These are phyloP conservation scores for Tragelaphus oryx DNA, from an alignment of 2,797 vertebrate species.

Conservation along the genomic window DNA sequence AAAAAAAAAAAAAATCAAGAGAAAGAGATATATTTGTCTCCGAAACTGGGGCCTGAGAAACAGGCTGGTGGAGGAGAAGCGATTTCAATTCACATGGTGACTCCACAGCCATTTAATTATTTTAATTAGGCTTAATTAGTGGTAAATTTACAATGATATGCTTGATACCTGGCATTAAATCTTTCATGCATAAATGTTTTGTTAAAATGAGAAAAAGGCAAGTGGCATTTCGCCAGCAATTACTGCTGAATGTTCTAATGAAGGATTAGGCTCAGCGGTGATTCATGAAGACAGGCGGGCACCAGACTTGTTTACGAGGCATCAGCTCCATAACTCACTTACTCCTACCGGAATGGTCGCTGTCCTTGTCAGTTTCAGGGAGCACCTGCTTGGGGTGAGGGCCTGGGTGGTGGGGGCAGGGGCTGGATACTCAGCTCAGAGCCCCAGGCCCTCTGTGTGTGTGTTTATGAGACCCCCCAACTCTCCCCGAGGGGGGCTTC, in stretches of 20 bases:
- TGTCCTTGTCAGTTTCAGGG: neutral
- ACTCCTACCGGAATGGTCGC: neutral
- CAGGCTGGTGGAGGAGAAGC: slow-evolving; percentile 68
- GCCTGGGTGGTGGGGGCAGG: neutral
- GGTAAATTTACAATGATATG: slow-evolving; percentile 96
- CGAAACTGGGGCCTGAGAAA: slow-evolving; percentile 47
- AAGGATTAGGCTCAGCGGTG: slow-evolving; percentile 83
- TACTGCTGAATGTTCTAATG: slow-evolving; percentile 88
- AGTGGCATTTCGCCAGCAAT: slow-evolving; percentile 89
- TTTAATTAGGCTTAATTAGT: slow-evolving; percentile 98
- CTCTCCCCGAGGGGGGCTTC: accelerated
- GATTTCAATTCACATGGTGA: slow-evolving; percentile 86
- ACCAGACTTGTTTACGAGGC: slow-evolving; percentile 78
- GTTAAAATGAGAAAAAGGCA: slow-evolving; percentile 85
- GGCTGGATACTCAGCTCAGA: neutral
- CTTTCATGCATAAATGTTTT: slow-evolving; percentile 96
- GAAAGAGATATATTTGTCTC: slow-evolving; percentile 71
- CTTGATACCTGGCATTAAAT: slow-evolving; percentile 97
- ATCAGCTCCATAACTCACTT: neutral
- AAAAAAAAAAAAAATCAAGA: neutral
- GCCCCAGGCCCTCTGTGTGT: neutral
- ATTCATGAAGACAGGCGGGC: slow-evolving; percentile 86
- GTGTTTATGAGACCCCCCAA: neutral
- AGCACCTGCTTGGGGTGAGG: slow-evolving; percentile 22
- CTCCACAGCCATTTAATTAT: slow-evolving; percentile 93